Evolutionary conservation across 2,113 vertebrate species (phyloP).

Genomic region (Balaeniceps rex): DNA sequence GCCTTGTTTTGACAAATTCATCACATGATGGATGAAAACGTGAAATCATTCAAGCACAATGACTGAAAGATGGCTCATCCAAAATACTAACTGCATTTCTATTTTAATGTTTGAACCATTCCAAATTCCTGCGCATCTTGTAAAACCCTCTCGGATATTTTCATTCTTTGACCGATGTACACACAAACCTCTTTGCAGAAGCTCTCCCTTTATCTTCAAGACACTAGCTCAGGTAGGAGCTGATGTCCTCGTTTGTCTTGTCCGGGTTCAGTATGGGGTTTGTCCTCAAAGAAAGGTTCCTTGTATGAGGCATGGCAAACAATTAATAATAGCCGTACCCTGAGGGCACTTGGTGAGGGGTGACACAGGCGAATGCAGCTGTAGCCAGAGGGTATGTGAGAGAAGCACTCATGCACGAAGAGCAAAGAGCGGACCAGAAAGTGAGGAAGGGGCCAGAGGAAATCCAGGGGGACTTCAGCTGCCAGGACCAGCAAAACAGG

Average conservation of each 20-base stretch:
- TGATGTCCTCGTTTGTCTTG: neutral
- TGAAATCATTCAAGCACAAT: neutral
- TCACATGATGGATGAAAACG: neutral
- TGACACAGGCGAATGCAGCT: neutral
- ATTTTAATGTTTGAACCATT: neutral
- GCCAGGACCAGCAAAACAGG: neutral
- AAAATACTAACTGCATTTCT: neutral
- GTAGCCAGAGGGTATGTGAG: neutral
- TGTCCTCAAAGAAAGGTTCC: constrained; percentile 21
- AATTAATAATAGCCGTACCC: neutral
- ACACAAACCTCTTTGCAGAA: neutral
- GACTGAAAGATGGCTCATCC: neutral
- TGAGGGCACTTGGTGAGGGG: neutral
- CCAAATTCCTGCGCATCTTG: neutral
- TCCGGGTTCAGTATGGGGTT: neutral
- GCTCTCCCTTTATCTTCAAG: neutral
- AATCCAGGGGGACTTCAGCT: neutral
- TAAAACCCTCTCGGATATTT: neutral
- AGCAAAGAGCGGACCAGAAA: neutral
- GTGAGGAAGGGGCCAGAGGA: neutral
- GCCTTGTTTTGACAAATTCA: neutral
- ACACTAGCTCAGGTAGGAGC: neutral
- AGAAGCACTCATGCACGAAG: neutral
- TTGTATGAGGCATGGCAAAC: neutral
- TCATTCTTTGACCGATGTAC: neutral